A percentile compares a stretch with the other conserved stretches of the same genome.
Conservation (phyloP, 2,797 vertebrate species). For the Aplochiton taeniatus region DNA sequence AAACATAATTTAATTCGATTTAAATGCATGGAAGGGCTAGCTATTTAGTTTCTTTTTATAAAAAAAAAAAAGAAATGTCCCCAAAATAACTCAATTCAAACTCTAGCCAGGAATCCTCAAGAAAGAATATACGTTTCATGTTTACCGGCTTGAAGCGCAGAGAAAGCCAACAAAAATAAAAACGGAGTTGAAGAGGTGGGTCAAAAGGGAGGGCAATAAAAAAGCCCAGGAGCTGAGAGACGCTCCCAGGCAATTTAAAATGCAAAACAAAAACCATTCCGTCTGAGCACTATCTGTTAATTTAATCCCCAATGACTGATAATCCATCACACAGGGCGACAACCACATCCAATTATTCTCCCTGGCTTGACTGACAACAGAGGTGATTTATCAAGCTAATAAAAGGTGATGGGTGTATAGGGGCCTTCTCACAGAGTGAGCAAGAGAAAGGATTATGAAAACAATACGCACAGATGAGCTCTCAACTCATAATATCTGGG, state of each 20-base stretch:
- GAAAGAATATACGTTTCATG: constrained; percentile 40
- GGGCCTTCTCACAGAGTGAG: constrained; percentile 23
- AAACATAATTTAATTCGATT: too few relatives aligned
- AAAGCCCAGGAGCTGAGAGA: constrained; percentile 87
- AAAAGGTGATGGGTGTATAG: constrained; percentile 99
- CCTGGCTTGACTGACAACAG: constrained; percentile 99
- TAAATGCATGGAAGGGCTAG: too few relatives aligned
- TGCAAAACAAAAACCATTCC: constrained; percentile 99
- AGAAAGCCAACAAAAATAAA: neutral
- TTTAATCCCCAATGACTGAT: constrained; percentile 99
- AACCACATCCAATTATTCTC: constrained; percentile 99
- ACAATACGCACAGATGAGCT: constrained; percentile 61
- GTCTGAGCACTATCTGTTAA: constrained; percentile 99
- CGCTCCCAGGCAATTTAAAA: constrained; percentile 97
- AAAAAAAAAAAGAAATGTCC: too few relatives aligned
- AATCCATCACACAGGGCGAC: constrained; percentile 99
- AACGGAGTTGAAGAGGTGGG: too few relatives aligned
- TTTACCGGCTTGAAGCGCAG: constrained; percentile 54
- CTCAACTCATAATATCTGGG: constrained; percentile 65
- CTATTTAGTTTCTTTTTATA: too few relatives aligned
- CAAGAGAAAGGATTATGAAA: constrained; percentile 60
- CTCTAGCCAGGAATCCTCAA: neutral
- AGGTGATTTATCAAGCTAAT: constrained; percentile 99
- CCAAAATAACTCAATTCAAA: too few relatives aligned
- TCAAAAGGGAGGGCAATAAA: constrained; percentile 82